Percentiles rank a stretch among this genome's conserved stretches.
These are phyloP conservation scores for Euura saliciscinereae DNA, from an alignment of 1,140 invertebrate genomes.

Conservation along the genomic window DNA sequence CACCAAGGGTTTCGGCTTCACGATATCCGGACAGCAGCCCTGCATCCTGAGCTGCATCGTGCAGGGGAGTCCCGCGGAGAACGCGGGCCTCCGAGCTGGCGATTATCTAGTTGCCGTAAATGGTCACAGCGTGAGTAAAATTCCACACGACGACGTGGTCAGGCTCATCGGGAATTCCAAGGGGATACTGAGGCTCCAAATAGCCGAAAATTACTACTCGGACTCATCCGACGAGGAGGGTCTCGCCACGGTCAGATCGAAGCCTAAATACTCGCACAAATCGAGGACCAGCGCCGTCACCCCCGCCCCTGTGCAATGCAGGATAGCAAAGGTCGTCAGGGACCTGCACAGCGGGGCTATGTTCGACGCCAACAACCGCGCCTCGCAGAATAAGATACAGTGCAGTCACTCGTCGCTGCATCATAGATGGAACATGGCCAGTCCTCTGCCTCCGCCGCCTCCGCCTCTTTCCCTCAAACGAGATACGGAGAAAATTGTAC, in stretches of 20 bases:
- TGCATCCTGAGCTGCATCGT: conserved; percentile 90
- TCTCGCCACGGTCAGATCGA: conserved; percentile 59
- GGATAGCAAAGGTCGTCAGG: conserved; percentile 63
- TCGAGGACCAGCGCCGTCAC: conserved; percentile 30
- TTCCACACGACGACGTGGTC: conserved; percentile 92
- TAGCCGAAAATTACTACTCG: conserved; percentile 87
- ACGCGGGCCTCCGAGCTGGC: conserved; percentile 85
- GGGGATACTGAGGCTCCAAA: conserved; percentile 79
- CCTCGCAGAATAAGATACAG: conserved; percentile 38
- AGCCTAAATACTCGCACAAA: conserved; percentile 71
- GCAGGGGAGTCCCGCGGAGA: conserved; percentile 80
- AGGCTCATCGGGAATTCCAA: conserved; percentile 85
- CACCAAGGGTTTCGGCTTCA: conserved; percentile 88
- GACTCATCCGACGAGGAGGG: conserved; percentile 83
- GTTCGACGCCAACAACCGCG: conserved; percentile 48
- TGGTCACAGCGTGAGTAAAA: conserved; percentile 84
- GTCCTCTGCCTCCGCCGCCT: conserved; percentile 53
- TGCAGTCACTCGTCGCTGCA: conserved; percentile 44
- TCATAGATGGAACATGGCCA: conserved; percentile 54
- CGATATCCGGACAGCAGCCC: conserved; percentile 91
- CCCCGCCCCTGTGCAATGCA: conserved; percentile 45
- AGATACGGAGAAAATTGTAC: conserved; percentile 70
- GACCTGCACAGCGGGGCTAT: conserved; percentile 64
- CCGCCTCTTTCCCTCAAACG: conserved; percentile 50
- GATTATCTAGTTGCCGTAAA: conserved; percentile 93